These are phyloP conservation scores for Dexiosoma caninum DNA, from an alignment of 2,888 invertebrate species.

Conservation along the genomic window DNA sequence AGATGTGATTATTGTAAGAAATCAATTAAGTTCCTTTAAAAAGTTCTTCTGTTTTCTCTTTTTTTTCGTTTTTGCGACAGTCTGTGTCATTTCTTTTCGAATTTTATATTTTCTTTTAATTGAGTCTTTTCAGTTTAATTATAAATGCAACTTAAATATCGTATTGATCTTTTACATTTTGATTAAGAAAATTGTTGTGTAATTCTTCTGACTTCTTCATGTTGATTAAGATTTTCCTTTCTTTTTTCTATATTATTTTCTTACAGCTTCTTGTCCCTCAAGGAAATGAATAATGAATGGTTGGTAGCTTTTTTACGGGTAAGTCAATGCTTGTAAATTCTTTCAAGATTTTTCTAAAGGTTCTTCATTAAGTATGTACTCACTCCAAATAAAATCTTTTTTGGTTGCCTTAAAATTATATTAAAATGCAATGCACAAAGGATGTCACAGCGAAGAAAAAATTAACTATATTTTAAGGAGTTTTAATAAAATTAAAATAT, in stretches of 20 bases:
- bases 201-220: not conserved
- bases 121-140: slow-evolving; percentile 48
- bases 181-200: not conserved
- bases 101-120: slow-evolving; percentile 42
- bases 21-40: slow-evolving; percentile 43
- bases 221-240: slow-evolving; percentile 25
- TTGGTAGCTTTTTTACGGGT: slow-evolving; percentile 1
- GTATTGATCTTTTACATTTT: slow-evolving; percentile 44
- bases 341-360: not conserved
- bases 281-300: too few species aligned
- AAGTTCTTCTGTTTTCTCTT: not conserved
- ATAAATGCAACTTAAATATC: slow-evolving; percentile 31
- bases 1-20: slow-evolving; percentile 37
- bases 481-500: not conserved
- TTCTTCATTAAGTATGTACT: not conserved
- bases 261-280: not conserved
- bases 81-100: not conserved
- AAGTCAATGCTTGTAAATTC: slow-evolving; percentile 8
- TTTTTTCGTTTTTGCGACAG: too few species aligned
- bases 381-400: not conserved
- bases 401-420: too few species aligned
- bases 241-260: not conserved
- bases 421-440: not conserved
- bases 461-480: not conserved
- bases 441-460: not conserved